These are phyloP conservation scores for Psophia crepitans DNA, from an alignment of 2,113 vertebrate species.

Conservation along the genomic window DNA sequence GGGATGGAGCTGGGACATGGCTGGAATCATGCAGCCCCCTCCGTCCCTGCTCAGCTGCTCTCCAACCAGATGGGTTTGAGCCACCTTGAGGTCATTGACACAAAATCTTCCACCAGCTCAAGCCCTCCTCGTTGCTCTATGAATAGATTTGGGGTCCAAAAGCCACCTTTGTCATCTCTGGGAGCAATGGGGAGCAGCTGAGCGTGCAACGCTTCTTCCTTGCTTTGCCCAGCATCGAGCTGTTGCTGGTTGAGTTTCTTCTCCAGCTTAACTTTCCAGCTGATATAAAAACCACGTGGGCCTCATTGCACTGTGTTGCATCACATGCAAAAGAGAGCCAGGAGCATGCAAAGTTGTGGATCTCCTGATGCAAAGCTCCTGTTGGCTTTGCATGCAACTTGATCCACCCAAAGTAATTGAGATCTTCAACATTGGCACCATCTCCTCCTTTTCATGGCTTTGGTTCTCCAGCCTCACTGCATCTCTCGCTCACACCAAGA, in stretches of 20 bases:
- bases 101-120: background rate
- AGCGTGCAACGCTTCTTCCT: fast-evolving
- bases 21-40: background rate
- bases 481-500: background rate
- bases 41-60: background rate
- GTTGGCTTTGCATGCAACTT: background rate
- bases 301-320: fast-evolving
- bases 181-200: background rate
- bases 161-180: background rate
- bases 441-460: background rate
- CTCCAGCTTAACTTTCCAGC: background rate
- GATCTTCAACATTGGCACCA: background rate
- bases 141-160: background rate
- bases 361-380: background rate
- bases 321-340: background rate
- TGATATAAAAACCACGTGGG: background rate
- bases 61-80: background rate
- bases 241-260: background rate
- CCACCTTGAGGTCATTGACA: background rate
- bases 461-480: fast-evolving
- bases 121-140: fast-evolving
- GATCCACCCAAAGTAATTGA: background rate
- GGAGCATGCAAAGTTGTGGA: background rate
- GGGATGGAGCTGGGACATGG: background rate
- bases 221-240: fast-evolving